Base-by-base conservation (phyloP, 2,113 vertebrate species). In the Macrotis lagotis region DNA sequence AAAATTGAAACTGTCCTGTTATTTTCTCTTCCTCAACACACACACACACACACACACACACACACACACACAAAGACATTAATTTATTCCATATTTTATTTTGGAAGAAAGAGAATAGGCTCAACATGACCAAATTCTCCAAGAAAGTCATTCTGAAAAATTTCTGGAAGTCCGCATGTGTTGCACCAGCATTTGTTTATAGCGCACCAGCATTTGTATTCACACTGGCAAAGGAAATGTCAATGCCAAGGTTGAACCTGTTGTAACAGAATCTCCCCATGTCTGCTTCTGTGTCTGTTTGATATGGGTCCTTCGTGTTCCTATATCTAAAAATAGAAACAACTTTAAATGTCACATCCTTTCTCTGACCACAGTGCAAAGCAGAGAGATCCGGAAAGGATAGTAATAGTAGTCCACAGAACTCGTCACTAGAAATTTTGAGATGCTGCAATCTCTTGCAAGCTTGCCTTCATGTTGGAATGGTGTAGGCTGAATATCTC, bases 301-400 rank as follows among this genome's bases (percentile, higher is more conserved):
- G 89, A 90, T 92, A 96, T 19, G 92, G 51, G 98, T 83, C 37
- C n/a, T 49, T 8, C 48, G 28, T 28, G 51, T 92, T n/a, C 52
- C 24, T 92, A 91, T 37, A 95, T 92, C 44, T 96, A 93, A 91
- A 97, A 98, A 97, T 25, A 98, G 96, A 97, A 98, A 95, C 28
- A 92, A 66, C n/a, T 97, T 97, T 95, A 96, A 95, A 94, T 53
- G 89, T 94, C 95, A 93, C 44, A 55, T 97, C 50, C 51, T 97
- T 97, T 97, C 90, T 51, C 94, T 96, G 31, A 93, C 93, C 2
- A 0, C 49, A 51, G 47, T 90, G 92, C 53, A 96, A 88, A 97
- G 89, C 96, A 59, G 37, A 48, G 89, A 88, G 26, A 96, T 55
- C n/a, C 89, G 51, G 90, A 90, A 97, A 88, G 91, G 92, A 95